Evolutionary conservation across 2,888 invertebrate genomes (phyloP).

Genomic region (Petrolisthes manimaculis): DNA sequence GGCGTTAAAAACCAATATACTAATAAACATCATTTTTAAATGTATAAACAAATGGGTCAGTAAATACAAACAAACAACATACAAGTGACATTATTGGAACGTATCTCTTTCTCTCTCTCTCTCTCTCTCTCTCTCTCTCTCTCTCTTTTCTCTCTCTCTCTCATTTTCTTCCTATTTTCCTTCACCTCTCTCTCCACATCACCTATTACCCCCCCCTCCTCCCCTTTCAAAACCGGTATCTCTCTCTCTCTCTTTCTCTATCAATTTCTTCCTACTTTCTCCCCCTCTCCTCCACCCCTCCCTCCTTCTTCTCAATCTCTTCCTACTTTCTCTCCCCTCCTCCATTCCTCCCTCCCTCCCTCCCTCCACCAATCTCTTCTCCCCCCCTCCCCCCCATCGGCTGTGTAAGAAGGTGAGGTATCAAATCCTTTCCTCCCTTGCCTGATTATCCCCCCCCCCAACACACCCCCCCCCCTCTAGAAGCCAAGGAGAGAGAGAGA

Average conservation of each 20-base stretch:
- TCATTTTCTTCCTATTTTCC: not conserved
- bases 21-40: not conserved
- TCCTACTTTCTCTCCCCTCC: too few relatives aligned
- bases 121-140: too few relatives aligned
- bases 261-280: too few relatives aligned
- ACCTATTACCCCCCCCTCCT: not conserved
- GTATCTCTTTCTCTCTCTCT: too few relatives aligned
- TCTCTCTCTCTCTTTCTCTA: not conserved
- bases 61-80: too few relatives aligned
- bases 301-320: too few relatives aligned
- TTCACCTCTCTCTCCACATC: not conserved
- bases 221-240: not conserved
- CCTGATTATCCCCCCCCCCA: not conserved
- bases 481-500: constrained; percentile 3
- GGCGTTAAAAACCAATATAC: too few relatives aligned
- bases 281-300: not conserved
- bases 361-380: constrained; percentile 7
- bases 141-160: constrained; percentile 18
- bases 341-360: not conserved
- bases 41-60: too few relatives aligned
- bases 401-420: not conserved
- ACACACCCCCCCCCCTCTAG: too few relatives aligned
- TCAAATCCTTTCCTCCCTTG: constrained; percentile 1
- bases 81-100: too few relatives aligned
- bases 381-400: not conserved